phyloP scores from a whole-genome alignment of 2,113 vertebrate genomes.

The Seriola rivoliana region DNA sequence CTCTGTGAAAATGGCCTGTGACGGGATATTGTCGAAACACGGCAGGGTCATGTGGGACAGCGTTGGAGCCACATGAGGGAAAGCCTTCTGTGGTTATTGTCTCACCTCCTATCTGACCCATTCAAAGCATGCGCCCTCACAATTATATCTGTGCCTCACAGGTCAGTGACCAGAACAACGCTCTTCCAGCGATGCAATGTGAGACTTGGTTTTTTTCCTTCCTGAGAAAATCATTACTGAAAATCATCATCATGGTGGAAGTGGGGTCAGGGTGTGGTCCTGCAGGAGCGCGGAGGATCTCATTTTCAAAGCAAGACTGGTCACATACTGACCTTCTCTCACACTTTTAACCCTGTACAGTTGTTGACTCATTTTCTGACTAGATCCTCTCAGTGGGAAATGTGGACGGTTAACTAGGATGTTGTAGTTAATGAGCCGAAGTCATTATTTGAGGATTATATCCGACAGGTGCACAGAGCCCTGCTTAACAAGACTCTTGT shows the following conservation, averaged over 20 bases:
- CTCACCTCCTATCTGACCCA: constrained; percentile 38
- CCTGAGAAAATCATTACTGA: constrained; percentile 50
- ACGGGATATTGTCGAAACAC: constrained; percentile 73
- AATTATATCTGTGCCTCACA: constrained; percentile 32
- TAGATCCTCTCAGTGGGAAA: constrained; percentile 58
- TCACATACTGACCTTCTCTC: constrained; percentile 41
- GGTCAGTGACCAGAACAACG: constrained; percentile 7
- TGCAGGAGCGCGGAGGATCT: constrained; percentile 1
- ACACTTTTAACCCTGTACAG: constrained; percentile 31
- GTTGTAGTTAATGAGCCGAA: constrained; percentile 57
- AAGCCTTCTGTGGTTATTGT: constrained; percentile 40
- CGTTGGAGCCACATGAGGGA: constrained; percentile 35
- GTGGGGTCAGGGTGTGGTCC: not conserved
- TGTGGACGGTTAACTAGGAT: constrained; percentile 38
- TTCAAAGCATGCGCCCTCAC: constrained; percentile 27
- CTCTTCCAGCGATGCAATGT: not conserved
- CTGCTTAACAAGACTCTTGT: constrained; percentile 47
- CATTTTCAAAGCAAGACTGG: not conserved
- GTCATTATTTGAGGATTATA: constrained; percentile 77
- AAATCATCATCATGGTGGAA: constrained; percentile 29
- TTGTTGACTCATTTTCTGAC: constrained; percentile 35
- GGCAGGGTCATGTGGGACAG: constrained; percentile 55
- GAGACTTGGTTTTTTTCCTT: not conserved
- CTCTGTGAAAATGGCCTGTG: constrained; percentile 68
- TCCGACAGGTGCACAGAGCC: constrained; percentile 71